Base-by-base conservation (phyloP, 2,113 vertebrate genomes). In the Plecotus auritus region DNA sequence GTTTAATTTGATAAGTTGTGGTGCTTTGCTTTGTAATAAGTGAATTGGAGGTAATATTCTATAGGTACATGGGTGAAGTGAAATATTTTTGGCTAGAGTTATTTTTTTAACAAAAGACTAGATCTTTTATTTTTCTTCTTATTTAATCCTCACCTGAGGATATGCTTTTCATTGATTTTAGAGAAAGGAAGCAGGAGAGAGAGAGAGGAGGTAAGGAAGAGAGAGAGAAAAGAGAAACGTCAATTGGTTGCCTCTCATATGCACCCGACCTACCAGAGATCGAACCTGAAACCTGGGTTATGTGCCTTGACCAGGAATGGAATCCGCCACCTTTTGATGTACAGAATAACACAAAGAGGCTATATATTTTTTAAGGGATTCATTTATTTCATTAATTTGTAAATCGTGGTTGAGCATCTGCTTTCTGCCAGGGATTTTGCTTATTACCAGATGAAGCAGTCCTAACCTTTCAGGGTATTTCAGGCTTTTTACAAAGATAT, bases 341-440 rank as follows among this genome's bases (percentile, higher is more conserved):
- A 66, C 14, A 32, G 64, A 32, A 14, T 16, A n/a, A 8, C 37
- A 40, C 30, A n/a, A 32, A n/a, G 30, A 67, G 14, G 32, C 64
- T n/a, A 67, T 12, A 64, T 49, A 16, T 92, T 51, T 88, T 84
- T 54, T 66, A 13, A 74, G n/a, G 30, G 26, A 49, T 70, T 78
- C 23, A 84, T 66, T 85, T 22, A 82, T 90, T 94, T 91, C 10
- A 72, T 93, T 92, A 90, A 88, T 85, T 96, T 91, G 7, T 83
- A 32, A 40, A 6, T 91, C 66, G 56, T 49, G 5, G 20, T 81
- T 86, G n/a, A 64, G 23, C 4, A 82, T 80, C 47, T 93, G 10
- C 70, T 89, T 73, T 61, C 26, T 91, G n/a, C 64, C 40, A 92
- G 30, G 54, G 28, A 89, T 4, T 91, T 88, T 76, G 40, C 72